These are phyloP conservation scores for Diorhabda carinulata DNA, from an alignment of 1,140 invertebrate species.

Conservation along the genomic window DNA sequence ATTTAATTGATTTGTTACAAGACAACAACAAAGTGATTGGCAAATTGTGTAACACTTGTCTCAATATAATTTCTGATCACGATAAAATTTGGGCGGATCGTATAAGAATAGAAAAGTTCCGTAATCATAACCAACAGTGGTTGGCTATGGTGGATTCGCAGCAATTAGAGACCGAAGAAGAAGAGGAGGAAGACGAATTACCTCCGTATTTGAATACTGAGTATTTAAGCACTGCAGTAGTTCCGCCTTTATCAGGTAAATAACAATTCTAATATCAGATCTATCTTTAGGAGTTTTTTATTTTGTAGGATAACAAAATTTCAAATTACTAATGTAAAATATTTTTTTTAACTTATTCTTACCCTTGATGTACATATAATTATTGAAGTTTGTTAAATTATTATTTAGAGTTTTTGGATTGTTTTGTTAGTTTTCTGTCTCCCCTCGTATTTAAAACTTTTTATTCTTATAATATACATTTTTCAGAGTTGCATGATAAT, in stretches of 20 bases:
- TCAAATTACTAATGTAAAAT: too few relatives aligned
- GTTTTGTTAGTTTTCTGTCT: too few relatives aligned
- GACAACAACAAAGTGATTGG: conserved; percentile 93
- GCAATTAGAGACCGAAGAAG: conserved; percentile 54
- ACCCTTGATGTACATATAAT: too few relatives aligned
- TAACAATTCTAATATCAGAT: not conserved
- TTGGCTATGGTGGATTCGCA: conserved; percentile 80
- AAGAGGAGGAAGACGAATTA: conserved; percentile 61
- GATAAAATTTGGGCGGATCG: conserved; percentile 86
- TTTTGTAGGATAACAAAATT: too few relatives aligned
- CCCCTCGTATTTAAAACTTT: not conserved
- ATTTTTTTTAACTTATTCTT: too few relatives aligned
- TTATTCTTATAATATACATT: not conserved
- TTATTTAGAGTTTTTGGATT: too few relatives aligned
- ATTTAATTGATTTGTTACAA: conserved; percentile 96
- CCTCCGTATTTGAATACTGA: conserved; percentile 69
- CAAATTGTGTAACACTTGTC: conserved; percentile 85
- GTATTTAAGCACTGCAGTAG: conserved; percentile 64
- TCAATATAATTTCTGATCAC: conserved; percentile 88
- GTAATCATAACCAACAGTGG: conserved; percentile 97
- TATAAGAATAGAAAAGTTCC: conserved; percentile 92
- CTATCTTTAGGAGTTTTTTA: too few relatives aligned
- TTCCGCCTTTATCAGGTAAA: conserved; percentile 60
- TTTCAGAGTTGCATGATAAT: conserved; percentile 22
- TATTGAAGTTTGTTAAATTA: too few relatives aligned